phyloP scores from a whole-genome alignment of 2,113 vertebrate genomes.

The Anolis sagrei region DNA sequence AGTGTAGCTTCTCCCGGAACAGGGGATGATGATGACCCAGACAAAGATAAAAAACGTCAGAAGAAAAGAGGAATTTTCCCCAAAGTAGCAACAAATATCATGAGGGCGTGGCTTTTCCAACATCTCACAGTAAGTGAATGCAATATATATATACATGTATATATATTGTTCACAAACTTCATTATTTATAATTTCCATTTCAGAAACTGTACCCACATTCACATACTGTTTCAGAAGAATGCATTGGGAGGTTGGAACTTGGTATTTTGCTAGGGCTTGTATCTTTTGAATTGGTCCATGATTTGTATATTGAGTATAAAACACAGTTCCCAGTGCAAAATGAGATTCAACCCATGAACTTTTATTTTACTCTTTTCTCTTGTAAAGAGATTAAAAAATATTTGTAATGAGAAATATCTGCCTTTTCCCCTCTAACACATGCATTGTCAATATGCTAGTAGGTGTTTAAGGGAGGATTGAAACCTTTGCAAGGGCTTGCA shows the following conservation, averaged over 20 bases:
- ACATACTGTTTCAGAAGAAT: slow-evolving; percentile 43
- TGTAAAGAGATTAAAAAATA: neutral
- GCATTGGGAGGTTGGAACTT: slow-evolving; percentile 24
- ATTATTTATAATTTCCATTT: slow-evolving; percentile 39
- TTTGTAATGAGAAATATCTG: neutral
- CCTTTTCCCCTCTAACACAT: neutral
- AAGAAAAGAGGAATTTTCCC: slow-evolving; percentile 99
- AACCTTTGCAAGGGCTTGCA: neutral
- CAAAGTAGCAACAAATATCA: slow-evolving; percentile 99
- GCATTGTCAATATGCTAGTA: neutral
- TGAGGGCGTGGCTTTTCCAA: slow-evolving; percentile 99
- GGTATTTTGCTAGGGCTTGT: slow-evolving; percentile 35
- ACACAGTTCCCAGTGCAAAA: slow-evolving; percentile 19
- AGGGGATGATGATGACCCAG: slow-evolving; percentile 97
- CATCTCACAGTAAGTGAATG: slow-evolving; percentile 95
- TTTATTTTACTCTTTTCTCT: slow-evolving; percentile 20
- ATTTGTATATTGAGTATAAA: neutral
- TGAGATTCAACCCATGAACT: slow-evolving; percentile 23
- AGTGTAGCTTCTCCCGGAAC: slow-evolving; percentile 98
- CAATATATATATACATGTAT: slow-evolving; percentile 29
- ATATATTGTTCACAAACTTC: slow-evolving; percentile 57
- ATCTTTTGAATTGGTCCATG: slow-evolving; percentile 60
- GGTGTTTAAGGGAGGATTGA: neutral
- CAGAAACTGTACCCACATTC: slow-evolving; percentile 41
- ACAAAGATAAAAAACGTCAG: slow-evolving; percentile 99